These are phyloP conservation scores for Drosophila parthenogenetica DNA, from an alignment of 2,888 invertebrate genomes.

Conservation along the genomic window DNA sequence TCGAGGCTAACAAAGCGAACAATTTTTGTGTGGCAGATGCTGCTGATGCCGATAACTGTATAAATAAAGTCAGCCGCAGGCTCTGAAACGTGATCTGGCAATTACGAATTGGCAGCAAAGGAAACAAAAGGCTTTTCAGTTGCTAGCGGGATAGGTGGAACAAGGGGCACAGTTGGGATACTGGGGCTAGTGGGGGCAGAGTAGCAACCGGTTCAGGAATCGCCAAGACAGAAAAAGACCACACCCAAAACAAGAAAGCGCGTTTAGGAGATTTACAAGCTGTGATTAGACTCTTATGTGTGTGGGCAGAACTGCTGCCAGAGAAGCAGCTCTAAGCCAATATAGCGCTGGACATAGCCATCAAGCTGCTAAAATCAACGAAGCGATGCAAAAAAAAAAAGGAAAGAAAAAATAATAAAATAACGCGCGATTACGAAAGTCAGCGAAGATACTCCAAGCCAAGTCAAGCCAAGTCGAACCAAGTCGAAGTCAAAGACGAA, in stretches of 20 bases:
- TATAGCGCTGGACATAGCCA: conserved; percentile 70
- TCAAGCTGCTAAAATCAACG: conserved; percentile 72
- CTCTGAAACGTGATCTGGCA: conserved; percentile 69
- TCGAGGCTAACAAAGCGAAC: conserved; percentile 29
- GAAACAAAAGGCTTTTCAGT: conserved; percentile 36
- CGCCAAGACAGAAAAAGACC: conserved; percentile 42
- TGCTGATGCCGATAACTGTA: conserved; percentile 29
- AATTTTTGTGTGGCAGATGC: conserved; percentile 21
- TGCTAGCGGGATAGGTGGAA: not conserved
- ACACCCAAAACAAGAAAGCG: conserved; percentile 73
- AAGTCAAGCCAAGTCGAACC: conserved; percentile 34
- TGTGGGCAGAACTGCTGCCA: conserved; percentile 73
- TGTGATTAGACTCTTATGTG: conserved; percentile 59
- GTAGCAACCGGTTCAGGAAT: conserved; percentile 64
- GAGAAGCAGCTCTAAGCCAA: conserved; percentile 69
- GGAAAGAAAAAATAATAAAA: conserved; percentile 40
- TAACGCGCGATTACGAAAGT: conserved; percentile 71
- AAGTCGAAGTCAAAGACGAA: conserved; percentile 24
- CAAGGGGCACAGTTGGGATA: not conserved
- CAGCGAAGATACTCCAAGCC: conserved; percentile 70
- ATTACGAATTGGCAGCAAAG: conserved; percentile 52
- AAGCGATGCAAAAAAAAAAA: conserved; percentile 79
- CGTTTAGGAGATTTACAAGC: conserved; percentile 67
- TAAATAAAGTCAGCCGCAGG: conserved; percentile 39
- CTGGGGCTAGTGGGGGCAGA: conserved; percentile 4